Base-by-base conservation (phyloP, 1,140 invertebrate species). In the Lasioglossum baleicum region DNA sequence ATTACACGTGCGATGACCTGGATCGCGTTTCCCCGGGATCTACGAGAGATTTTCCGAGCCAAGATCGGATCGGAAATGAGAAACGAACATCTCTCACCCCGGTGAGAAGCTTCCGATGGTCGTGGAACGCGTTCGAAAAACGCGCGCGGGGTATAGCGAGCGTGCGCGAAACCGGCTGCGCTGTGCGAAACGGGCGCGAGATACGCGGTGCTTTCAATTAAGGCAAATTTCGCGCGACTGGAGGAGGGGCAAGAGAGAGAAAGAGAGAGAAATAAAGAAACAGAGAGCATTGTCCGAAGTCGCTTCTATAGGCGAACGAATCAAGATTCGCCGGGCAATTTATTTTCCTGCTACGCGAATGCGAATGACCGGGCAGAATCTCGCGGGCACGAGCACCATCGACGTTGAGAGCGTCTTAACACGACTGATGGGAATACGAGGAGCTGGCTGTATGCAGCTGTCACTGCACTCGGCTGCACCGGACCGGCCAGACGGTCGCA, bases 401-500 rank as follows among this genome's bases (percentile, higher is more conserved):
- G n/a, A 75, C 67, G 78, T 68, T 58, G 70, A 85, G 73, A 85
- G 79, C 74, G 71, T 85, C 83, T 85, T 85, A 84, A 85, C 84
- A 77, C 80, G 31, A 76, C 70, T 75, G 83, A 85, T 82, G 84
- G 84, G 84, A 84, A 79, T 73, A 85, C 81, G 73, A 78, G 84
- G n/a, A 58, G 79, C 75, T 65, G 58, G 75, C 68, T 61, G 75
- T 61, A 80, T 63, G 83, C 71, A 86, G 80, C 83, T 84, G 83
- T 85, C 83, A 75, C 65, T 51, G 83, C 53, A 68, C 82, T 68
- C 65, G 67, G 35, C 48, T n/a, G 42, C 26, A 4, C 22, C 11
- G 61, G 35, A 58, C 13, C 58, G 56, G 64, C 66, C 48, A 20
- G 64, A 35, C 63, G n/a, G 70, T 64, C 13, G 56, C 63, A n/a